Evolutionary conservation across 2,888 invertebrate species (phyloP), one percentile per base, ranked within the genome.

Genomic region (Mylabris sibirica): DNA sequence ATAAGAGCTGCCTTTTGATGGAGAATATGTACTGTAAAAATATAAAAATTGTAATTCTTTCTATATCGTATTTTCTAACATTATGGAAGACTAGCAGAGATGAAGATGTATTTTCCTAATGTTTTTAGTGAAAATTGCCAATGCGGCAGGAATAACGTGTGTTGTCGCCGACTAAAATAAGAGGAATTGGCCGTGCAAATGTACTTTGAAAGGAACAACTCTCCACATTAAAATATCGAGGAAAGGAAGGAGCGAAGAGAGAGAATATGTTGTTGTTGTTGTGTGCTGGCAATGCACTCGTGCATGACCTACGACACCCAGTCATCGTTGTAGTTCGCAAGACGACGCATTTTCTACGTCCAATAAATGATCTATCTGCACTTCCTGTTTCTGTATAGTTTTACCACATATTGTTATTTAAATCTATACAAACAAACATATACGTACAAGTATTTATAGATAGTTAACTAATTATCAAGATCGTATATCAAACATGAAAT

Each of bases 261-360:
- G 62, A 68, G 65, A 53, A 64, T 30, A 60, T 61, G 61, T 68
- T 68, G 41, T 35, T 68, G 30, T 30, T 30, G 30, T 30, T 30
- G 30, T 30, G 60, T 70, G 73, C 68, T 71, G 73, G 72, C 72
- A 68, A 71, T 68, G 74, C 70, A 73, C 72, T 74, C 75, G 75
- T 75, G 75, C 75, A 74, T 75, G 75, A 75, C 75, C 75, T 75
- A 75, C 75, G 75, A 75, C 75, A 75, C 62, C 49, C 49, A 53
- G 49, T 44, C 49, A 53, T 3, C 17, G 44, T 17, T 44, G 44
- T 44, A 44, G 44, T 44, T 53, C 49, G 49, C 49, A 53, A 20
- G 49, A 53, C 20, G 49, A 53, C 49, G 49, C 49, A 53, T 53
- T 53, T 53, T 53, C 49, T 53, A 53, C 49, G 44, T 44, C 44